Conservation (phyloP, 2,888 invertebrate genomes). For the Creontiades dilutus region DNA sequence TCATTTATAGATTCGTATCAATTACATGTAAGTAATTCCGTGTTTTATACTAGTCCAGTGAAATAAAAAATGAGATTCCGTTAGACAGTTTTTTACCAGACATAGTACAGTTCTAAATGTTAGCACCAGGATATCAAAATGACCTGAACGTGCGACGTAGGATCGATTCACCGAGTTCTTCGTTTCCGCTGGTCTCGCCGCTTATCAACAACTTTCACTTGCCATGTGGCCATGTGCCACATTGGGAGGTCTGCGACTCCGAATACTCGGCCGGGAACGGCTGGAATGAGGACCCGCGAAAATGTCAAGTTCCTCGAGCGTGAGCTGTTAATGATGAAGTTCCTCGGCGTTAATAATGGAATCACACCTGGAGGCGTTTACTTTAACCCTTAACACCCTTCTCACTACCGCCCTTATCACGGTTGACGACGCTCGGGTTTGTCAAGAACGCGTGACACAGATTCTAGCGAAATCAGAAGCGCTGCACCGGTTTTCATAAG, state of each 20-base stretch:
- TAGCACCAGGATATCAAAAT: too few species aligned
- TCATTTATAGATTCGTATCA: too few species aligned
- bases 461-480: too few species aligned
- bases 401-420: conserved; percentile 13
- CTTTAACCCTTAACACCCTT: conserved; percentile 40
- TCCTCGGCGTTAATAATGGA: conserved; percentile 59
- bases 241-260: not conserved
- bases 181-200: not conserved
- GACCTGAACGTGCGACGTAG: too few species aligned
- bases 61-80: too few species aligned
- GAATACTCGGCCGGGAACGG: not conserved
- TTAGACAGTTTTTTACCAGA: too few species aligned
- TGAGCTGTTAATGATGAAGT: conserved; percentile 59
- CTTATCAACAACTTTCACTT: not conserved
- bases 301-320: conserved; percentile 52
- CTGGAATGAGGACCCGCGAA: conserved; percentile 20
- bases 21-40: too few species aligned
- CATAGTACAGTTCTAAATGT: too few species aligned
- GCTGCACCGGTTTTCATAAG: too few species aligned
- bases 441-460: too few species aligned
- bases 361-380: conserved; percentile 51
- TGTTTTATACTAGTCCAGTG: too few species aligned
- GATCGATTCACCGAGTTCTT: too few species aligned
- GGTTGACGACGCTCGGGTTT: not conserved
- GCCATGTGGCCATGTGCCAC: not conserved